Evolutionary conservation across 2,797 vertebrate species (phyloP).

Genomic region (Sebastes melanostomus): DNA sequence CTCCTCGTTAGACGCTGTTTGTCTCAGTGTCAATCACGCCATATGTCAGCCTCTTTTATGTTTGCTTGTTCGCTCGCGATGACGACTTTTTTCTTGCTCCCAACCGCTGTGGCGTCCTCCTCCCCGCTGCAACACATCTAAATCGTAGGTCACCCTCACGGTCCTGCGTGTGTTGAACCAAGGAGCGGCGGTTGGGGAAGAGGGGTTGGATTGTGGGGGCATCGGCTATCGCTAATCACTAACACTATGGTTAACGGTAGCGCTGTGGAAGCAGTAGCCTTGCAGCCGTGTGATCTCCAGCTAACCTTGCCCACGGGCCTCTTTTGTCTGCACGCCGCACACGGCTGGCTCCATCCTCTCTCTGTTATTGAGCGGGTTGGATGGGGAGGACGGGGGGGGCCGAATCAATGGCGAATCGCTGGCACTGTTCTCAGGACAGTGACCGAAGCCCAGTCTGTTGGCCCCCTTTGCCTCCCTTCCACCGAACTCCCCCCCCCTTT

Average conservation of each 20-base stretch:
- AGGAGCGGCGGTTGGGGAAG: conserved; percentile 56
- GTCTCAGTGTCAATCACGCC: conserved; percentile 71
- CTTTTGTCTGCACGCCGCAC: conserved; percentile 89
- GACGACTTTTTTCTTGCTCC: conserved; percentile 67
- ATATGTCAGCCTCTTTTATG: conserved; percentile 70
- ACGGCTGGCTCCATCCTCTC: conserved; percentile 94
- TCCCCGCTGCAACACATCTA: conserved; percentile 30
- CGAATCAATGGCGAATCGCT: conserved; percentile 99
- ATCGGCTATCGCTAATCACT: conserved; percentile 74
- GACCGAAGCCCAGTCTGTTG: conserved; percentile 90
- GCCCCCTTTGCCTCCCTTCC: conserved; percentile 64
- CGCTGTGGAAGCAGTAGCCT: conserved; percentile 71
- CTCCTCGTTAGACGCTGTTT: conserved; percentile 71
- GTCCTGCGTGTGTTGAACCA: conserved; percentile 65
- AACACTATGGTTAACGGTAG: conserved; percentile 65
- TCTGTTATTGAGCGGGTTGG: conserved; percentile 78
- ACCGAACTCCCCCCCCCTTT: conserved; percentile 62
- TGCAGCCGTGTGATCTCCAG: conserved; percentile 88
- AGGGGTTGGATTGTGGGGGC: conserved; percentile 32
- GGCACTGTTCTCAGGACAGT: conserved; percentile 99
- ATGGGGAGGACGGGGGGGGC: conserved; percentile 66
- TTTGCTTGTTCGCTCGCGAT: conserved; percentile 57
- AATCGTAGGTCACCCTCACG: conserved; percentile 80
- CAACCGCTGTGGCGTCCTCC: not conserved
- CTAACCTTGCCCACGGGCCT: conserved; percentile 99